Conservation (phyloP, 2,113 vertebrate genomes). For the Brienomyrus brachyistius region DNA sequence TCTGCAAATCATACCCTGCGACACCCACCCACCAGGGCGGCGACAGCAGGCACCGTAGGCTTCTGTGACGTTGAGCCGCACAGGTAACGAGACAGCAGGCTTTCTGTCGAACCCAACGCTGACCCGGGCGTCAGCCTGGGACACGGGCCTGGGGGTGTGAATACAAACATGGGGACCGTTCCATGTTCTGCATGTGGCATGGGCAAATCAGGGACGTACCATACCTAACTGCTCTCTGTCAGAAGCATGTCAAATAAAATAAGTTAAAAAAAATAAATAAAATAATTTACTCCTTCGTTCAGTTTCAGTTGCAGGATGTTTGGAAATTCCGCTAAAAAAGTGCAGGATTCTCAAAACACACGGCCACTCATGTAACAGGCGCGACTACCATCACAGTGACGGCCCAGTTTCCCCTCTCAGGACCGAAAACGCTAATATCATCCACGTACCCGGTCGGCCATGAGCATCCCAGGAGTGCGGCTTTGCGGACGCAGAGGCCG, state of each 20-base stretch:
- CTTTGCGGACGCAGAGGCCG: background rate
- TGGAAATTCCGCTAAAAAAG: background rate
- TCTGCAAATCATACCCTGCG: background rate
- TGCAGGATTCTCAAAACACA: background rate
- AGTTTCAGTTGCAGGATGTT: background rate
- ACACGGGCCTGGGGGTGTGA: background rate
- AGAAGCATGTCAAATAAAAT: background rate
- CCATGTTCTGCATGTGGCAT: background rate
- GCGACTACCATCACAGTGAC: background rate
- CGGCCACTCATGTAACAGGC: background rate
- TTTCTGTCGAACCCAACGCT: background rate
- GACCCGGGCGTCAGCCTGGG: background rate
- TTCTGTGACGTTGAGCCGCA: background rate
- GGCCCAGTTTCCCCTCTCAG: background rate
- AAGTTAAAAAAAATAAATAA: background rate
- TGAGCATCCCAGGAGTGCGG: background rate
- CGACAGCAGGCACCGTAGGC: background rate
- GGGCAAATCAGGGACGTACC: background rate
- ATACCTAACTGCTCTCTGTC: background rate
- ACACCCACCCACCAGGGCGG: background rate
- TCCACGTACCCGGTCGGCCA: background rate
- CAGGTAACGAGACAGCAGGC: background rate
- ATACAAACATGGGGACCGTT: background rate
- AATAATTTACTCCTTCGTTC: background rate
- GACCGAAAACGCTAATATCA: background rate